Base-by-base conservation (phyloP, 2,113 vertebrate genomes). In the Rhadina sibilatrix region DNA sequence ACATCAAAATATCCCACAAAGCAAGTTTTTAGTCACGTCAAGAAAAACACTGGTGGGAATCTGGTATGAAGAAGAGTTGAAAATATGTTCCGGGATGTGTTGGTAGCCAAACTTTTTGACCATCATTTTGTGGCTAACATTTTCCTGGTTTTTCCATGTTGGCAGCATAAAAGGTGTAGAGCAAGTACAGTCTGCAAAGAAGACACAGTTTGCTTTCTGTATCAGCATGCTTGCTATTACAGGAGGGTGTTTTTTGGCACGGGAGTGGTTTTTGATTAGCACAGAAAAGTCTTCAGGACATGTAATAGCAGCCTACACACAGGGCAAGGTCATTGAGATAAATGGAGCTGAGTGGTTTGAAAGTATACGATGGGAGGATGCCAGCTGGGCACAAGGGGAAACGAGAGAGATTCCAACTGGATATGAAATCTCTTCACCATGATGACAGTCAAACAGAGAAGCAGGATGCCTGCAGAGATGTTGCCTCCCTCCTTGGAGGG, bases 21-120 rank as follows among this genome's bases (percentile, higher is more conserved):
- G 3, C 3, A 16, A 1, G 0, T 54, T 86, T 79, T 57, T 14
- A 46, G 52, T 83, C 23, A 35, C 18, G 33, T 2, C 6, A 57
- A 74, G 17, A 64, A 68, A 77, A 84, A 12, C 5, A 15, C 11
- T 70, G 12, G 1, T 47, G 20, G 50, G n/a, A 84, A 75, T 61
- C 24, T 49, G 12, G 7, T 38, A 13, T 6, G 38, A 84, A 72
- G 49, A 83, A 49, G 44, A 72, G 23, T 35, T 64, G 44, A 80
- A 89, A 84, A 74, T 64, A 69, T 0, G 0, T 46, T 37, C 4
- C 2, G 1, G 2, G 21, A 11, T 38, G 27, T 35, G 16, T 28
- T 72, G 33, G 20, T 44, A 87, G 37, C 10, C 37, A 69, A 68
- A 35, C 60, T 42, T 59, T 59, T 42, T 42, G 11, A 50, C 61